phyloP scores from a whole-genome alignment of 1,140 invertebrate genomes.

The Danaus melanippus region DNA sequence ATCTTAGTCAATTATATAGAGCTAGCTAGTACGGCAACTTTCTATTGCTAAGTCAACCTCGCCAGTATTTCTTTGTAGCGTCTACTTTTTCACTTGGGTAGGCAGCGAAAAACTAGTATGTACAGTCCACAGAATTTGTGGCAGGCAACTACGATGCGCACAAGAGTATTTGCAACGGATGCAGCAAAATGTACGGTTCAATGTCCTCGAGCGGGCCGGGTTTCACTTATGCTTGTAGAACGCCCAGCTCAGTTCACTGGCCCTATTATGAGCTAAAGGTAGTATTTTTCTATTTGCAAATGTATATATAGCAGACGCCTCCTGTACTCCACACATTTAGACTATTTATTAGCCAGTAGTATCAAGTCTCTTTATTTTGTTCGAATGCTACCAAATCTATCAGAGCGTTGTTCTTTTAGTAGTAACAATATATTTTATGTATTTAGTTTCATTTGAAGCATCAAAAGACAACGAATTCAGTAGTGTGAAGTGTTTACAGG shows the following conservation, averaged over 20 bases:
- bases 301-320: constrained; percentile 5
- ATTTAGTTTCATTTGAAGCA: too few species aligned
- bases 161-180: constrained; percentile 68
- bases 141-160: constrained; percentile 58
- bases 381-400: too few species aligned
- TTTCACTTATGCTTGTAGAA: constrained; percentile 61
- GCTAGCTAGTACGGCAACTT: constrained; percentile 30
- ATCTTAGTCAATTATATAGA: too few species aligned
- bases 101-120: constrained; percentile 47
- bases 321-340: too few species aligned
- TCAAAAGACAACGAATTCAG: too few species aligned
- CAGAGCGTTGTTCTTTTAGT: too few species aligned
- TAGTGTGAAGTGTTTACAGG: too few species aligned
- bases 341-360: background rate
- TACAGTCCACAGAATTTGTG: constrained; percentile 56
- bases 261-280: constrained; percentile 48
- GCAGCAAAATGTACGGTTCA: constrained; percentile 69
- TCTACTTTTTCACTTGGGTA: constrained; percentile 46
- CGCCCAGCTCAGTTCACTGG: constrained; percentile 64
- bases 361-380: background rate
- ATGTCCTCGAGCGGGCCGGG: constrained; percentile 58
- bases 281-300: constrained; percentile 18
- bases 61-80: constrained; percentile 42
- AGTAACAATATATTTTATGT: too few species aligned
- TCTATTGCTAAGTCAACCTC: constrained; percentile 49